A percentile compares a stretch with the other conserved stretches of the same genome.
phyloP scores from a whole-genome alignment of 2,888 invertebrate species.

The Eupithecia abbreviata region DNA sequence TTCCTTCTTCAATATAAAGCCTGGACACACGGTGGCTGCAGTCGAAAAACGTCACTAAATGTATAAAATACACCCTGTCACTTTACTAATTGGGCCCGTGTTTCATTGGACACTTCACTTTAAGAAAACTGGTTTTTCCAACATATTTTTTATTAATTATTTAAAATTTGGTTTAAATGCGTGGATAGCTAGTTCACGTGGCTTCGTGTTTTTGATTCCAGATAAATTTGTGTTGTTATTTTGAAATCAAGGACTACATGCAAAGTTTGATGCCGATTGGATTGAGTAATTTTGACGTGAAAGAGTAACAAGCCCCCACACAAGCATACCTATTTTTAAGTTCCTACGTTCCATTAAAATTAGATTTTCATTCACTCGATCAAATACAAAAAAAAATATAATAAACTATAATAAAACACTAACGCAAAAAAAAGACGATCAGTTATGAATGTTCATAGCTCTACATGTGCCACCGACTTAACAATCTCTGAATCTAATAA shows the following conservation, averaged over 20 bases:
- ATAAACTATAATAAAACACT: background rate
- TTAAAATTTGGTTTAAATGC: background rate
- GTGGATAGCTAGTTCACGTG: background rate
- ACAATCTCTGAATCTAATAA: constrained; percentile 16
- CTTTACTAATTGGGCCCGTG: background rate
- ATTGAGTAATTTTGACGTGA: background rate
- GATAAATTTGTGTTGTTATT: background rate
- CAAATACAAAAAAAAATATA: background rate
- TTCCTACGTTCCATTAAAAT: background rate
- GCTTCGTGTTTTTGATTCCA: background rate
- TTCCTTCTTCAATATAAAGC: background rate
- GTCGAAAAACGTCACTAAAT: background rate
- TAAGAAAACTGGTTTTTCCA: background rate
- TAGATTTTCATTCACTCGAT: background rate
- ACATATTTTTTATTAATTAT: background rate
- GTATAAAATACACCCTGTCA: background rate
- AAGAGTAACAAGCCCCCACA: background rate
- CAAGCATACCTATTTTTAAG: background rate
- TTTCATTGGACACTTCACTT: background rate
- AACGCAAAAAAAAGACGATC: background rate
- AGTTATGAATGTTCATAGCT: background rate
- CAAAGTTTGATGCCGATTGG: background rate
- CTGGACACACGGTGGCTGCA: background rate
- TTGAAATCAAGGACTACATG: background rate
- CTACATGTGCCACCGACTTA: background rate